Base-by-base conservation (phyloP, 2,888 invertebrate genomes). In the Yponomeuta cagnagella region DNA sequence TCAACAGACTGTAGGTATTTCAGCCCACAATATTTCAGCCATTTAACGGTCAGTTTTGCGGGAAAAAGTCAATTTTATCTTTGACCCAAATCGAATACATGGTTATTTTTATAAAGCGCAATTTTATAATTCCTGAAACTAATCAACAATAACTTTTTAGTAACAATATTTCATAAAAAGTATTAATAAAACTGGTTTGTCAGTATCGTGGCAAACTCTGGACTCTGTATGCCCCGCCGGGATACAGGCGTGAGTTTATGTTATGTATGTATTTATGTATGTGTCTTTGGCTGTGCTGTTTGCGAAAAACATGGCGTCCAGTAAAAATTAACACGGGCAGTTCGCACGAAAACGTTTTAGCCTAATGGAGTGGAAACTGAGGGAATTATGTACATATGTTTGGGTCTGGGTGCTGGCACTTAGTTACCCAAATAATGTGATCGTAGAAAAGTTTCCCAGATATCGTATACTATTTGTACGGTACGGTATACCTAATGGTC, bases 301-400 rank as follows among this genome's bases (percentile, higher is more conserved):
- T 15, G 52, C 52, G 52, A 5, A 58, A 58, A 58, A 58, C 15
- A 58, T 58, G 15, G 15, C 52, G 52, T 12, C 15, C 52, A 58
- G 15, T 68, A 48, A 48, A 68, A 68, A 68, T 68, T 68, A 68
- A 68, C 43, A 69, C 52, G 63, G 37, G 30, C 30, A 71, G 48
- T 69, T 68, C 66, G 69, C 66, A 67, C 30, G 71, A 71, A 71
- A 71, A 71, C 68, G 71, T 74, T 72, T 73, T 58, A 70, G 64
- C 70, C 69, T 72, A 73, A 73, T 73, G 72, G 72, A 70, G 72
- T 66, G 63, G 30, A 69, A 63, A 12, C 37, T 66, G 66, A 37
- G 66, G 2, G n/a, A 48, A 68, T 48, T 65, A 65, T 65, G 52
- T 58, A 12, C 52, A 58, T 12, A 58, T 58, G 52, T 58, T 58